A percentile compares a stretch with the other conserved stretches of the same genome.
Conservation (phyloP, 2,113 vertebrate genomes). For the Mastomys natalensis region DNA sequence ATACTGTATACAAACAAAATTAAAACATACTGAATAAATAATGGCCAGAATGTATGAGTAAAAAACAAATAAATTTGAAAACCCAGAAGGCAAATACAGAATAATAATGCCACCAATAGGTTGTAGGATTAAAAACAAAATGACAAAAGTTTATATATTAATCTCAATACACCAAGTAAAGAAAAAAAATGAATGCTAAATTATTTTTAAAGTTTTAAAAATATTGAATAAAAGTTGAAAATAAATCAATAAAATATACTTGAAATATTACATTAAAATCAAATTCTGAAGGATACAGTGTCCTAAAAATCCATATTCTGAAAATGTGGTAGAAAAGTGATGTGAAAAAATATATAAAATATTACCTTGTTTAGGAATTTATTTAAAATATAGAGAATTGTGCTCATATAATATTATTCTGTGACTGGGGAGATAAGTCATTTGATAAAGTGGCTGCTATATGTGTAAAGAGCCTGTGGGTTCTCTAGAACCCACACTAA, state of each 20-base stretch:
- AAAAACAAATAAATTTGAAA: background rate
- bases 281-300: background rate
- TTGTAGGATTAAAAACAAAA: constrained; percentile 6
- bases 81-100: background rate
- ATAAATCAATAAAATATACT: background rate
- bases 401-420: background rate
- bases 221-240: background rate
- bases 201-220: background rate
- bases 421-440: background rate
- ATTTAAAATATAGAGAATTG: background rate
- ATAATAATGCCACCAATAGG: background rate
- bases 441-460: background rate
- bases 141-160: background rate
- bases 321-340: constrained; percentile 29
- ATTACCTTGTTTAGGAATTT: background rate
- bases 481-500: background rate
- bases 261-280: background rate
- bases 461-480: background rate
- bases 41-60: background rate
- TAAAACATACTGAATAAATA: constrained; percentile 31
- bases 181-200: background rate
- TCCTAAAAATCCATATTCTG: background rate
- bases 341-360: background rate
- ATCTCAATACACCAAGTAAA: background rate
- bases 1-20: background rate